Evolutionary conservation across 1,140 invertebrate species (phyloP).

Genomic region (Drosophila biarmipes): DNA sequence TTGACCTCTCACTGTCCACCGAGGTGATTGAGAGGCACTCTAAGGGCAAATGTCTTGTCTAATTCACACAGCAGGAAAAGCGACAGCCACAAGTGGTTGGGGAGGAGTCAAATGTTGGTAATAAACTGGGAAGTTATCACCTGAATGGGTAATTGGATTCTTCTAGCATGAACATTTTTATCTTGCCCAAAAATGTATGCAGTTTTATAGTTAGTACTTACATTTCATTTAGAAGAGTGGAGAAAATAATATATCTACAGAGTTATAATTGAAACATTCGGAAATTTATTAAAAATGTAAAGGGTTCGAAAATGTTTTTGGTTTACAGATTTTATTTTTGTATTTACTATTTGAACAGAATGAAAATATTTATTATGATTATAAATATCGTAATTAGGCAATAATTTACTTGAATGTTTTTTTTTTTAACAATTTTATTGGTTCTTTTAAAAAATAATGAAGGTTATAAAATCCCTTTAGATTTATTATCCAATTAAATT

Average conservation of each 20-base stretch:
- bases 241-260: too few species aligned
- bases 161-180: not conserved
- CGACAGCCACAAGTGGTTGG: constrained; percentile 35
- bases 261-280: too few species aligned
- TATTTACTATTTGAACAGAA: too few species aligned
- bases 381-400: too few species aligned
- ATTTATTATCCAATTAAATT: not conserved
- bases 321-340: too few species aligned
- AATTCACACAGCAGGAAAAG: constrained; percentile 57
- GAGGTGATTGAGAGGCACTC: constrained; percentile 64
- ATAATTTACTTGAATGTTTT: too few species aligned
- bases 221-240: not conserved
- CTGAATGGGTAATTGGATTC: not conserved
- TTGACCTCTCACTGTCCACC: constrained; percentile 50
- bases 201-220: not conserved
- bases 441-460: not conserved
- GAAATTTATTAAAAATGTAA: too few species aligned
- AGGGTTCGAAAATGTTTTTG: too few species aligned
- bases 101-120: not conserved
- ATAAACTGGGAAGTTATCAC: not conserved
- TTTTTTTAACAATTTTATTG: too few species aligned
- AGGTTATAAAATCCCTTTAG: too few species aligned
- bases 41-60: constrained; percentile 62
- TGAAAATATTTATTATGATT: too few species aligned
- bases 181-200: not conserved